These are phyloP conservation scores for Eurosta solidaginis DNA, from an alignment of 1,140 invertebrate genomes.

Conservation along the genomic window DNA sequence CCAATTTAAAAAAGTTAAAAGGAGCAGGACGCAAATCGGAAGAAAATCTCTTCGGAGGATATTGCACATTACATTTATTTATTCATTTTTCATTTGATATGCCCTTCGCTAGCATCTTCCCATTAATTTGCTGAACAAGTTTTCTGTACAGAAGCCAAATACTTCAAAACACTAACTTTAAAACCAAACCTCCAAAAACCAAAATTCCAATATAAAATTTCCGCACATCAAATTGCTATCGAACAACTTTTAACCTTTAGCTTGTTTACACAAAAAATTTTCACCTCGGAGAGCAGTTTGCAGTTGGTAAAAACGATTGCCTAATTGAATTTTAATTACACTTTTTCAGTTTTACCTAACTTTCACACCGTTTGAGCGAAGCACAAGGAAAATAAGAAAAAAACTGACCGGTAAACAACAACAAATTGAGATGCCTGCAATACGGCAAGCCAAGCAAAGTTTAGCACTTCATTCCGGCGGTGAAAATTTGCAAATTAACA, in stretches of 20 bases:
- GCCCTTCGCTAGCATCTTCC: too few species aligned
- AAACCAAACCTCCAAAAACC: background rate
- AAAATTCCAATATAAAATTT: background rate
- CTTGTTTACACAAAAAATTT: background rate
- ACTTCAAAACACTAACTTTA: background rate
- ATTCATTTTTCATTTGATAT: too few species aligned
- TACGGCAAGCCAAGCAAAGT: background rate
- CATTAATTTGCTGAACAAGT: too few species aligned
- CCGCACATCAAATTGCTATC: background rate
- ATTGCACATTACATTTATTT: too few species aligned
- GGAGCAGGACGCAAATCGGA: too few species aligned
- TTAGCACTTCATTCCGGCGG: background rate
- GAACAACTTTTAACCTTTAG: slow-evolving; percentile 8
- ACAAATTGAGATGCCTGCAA: background rate
- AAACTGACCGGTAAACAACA: background rate
- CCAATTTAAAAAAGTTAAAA: too few species aligned
- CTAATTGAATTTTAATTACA: slow-evolving; percentile 28
- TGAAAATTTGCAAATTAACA: background rate
- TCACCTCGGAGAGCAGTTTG: background rate
- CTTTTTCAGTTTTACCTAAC: background rate
- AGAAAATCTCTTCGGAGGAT: too few species aligned
- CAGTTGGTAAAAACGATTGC: slow-evolving; percentile 13
- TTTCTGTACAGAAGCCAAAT: background rate
- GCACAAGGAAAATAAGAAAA: background rate
- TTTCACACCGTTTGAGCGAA: background rate